Conservation (phyloP, 1,140 invertebrate species). For the Drosophila asahinai region DNA sequence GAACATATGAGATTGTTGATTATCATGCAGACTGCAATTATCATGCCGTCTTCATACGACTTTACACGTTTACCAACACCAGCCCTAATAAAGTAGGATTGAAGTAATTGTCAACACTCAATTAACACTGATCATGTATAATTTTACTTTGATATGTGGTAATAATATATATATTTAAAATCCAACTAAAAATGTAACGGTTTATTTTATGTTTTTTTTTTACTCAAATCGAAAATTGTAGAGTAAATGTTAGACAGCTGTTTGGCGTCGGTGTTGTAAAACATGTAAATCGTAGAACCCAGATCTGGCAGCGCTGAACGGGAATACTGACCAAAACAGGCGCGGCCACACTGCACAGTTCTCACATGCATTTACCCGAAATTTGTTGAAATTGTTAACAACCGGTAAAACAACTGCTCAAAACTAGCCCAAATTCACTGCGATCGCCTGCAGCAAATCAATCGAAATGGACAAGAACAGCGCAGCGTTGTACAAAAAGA, state of each 20-base stretch:
- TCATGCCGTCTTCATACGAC: background rate
- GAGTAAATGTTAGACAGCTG: slow-evolving; percentile 1
- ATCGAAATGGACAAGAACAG: slow-evolving; percentile 89
- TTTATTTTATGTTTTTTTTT: background rate
- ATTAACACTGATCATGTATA: no score
- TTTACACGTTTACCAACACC: slow-evolving; percentile 14
- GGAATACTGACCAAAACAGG: background rate
- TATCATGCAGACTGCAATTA: background rate
- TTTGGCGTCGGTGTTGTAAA: slow-evolving; percentile 3
- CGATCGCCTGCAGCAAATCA: slow-evolving; percentile 1
- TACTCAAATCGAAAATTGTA: background rate
- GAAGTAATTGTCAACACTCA: background rate
- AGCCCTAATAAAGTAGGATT: no score
- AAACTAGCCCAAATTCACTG: slow-evolving; percentile 14
- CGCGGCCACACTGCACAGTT: background rate
- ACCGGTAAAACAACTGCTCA: slow-evolving; percentile 48
- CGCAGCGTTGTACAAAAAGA: slow-evolving; percentile 88
- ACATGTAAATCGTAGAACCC: background rate
- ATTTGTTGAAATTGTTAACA: slow-evolving; percentile 51
- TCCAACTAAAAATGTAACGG: background rate
- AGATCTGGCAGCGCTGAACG: background rate
- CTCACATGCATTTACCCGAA: slow-evolving; percentile 28
- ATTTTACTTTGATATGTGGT: no score
- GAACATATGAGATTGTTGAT: background rate
- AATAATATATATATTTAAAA: background rate